Base-by-base conservation (phyloP, 1,140 invertebrate genomes). In the Radopholus similis region DNA sequence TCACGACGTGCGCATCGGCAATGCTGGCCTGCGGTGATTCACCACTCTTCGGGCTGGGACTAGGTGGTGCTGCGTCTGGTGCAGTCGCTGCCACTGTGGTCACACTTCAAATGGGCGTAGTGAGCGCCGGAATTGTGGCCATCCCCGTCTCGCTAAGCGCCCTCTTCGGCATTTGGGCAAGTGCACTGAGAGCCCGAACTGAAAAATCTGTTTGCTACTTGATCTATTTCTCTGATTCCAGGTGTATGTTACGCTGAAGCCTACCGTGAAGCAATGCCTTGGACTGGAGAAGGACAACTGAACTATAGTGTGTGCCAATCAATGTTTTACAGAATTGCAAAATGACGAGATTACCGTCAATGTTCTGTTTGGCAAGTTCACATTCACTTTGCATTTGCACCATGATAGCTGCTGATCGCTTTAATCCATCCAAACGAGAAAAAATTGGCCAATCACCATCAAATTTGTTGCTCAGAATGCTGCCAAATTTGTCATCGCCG, bases 1-100 rank as follows among this genome's bases (percentile, higher is more conserved):
- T 81, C n/a, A 82, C 80, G 9, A 80, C 80, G 18, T 82, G 80
- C 65, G 81, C 78, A 3, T 77, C 80, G 47, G 78, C 78, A 28
- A 68, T 76, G 68, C 51, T 80, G 5, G 79, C 79, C 6, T 81
- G 79, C 47, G 78, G 79, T 30, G 79, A 81, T 59, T 77, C 73
- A n/a, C 66, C 78, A n/a, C 47, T 81, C 21, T 72, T 81, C 18
- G 79, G 79, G 13, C 62, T 81, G 13, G 79, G 79, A n/a, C 57
- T 81, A 15, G 80, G 78, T 18, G 74, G 75, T 8, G 79, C 79
- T 28, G 75, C 73, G 28, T 75, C 73, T 13, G 75, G 73, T 4
- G 73, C 73, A 13, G 73, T 75, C 28, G 73, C 75, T 21, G 73
- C 57, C 21, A 34, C 62, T 34, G 75, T 75, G 42, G 30, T 75